Evolutionary conservation across 23 tunicate genomes (phyloP).

Genomic region (Ascidia mentula): DNA sequence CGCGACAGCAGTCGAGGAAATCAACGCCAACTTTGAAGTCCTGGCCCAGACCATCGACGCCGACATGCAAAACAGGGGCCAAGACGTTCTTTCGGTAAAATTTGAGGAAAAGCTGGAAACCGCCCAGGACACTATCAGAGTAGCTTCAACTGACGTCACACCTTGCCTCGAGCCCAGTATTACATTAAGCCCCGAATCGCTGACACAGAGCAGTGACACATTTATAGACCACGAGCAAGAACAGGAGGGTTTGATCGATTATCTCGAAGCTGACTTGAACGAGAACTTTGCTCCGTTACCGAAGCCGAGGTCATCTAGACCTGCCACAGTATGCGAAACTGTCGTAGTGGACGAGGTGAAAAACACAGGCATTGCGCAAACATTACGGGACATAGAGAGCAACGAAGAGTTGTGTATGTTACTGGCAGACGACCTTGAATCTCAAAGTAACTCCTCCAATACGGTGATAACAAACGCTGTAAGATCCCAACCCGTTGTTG

Average conservation of each 20-base stretch:
- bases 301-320: background rate
- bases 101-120: constrained; percentile 51
- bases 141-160: background rate
- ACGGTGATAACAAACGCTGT: background rate
- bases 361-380: background rate
- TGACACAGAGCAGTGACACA: background rate
- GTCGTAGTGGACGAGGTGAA: background rate
- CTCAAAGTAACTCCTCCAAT: background rate
- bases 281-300: background rate
- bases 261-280: background rate
- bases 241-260: background rate
- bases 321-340: background rate
- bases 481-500: background rate
- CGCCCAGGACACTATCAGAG: background rate
- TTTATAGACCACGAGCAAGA: background rate
- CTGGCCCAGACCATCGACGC: constrained; percentile 23
- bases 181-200: background rate
- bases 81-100: constrained; percentile 32
- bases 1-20: constrained; percentile 1
- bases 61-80: background rate
- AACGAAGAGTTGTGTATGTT: constrained; percentile 35
- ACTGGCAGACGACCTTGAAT: constrained; percentile 33
- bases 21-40: background rate
- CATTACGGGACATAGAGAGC: constrained; percentile 24
- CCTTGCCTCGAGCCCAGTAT: background rate